phyloP scores from a whole-genome alignment of 2,113 vertebrate genomes.

The Sylvilagus bachmani region DNA sequence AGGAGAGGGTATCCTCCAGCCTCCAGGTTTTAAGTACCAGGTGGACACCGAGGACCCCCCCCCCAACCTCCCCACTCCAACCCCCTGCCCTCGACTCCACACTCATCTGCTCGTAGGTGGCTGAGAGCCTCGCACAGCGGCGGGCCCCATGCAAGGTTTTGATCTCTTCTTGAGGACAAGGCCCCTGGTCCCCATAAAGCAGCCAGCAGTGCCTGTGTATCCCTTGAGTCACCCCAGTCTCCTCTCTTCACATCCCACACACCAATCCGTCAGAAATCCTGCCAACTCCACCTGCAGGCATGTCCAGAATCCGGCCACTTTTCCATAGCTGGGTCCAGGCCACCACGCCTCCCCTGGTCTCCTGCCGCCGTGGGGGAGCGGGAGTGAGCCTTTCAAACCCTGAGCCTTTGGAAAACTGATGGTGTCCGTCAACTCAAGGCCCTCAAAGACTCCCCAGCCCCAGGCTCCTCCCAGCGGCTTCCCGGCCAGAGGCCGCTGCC shows the following conservation, averaged over 20 bases:
- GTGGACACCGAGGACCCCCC: not conserved
- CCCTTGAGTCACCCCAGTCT: not conserved
- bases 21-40: slow-evolving; percentile 1
- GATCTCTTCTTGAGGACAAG: not conserved
- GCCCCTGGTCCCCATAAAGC: no score
- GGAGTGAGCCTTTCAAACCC: not conserved
- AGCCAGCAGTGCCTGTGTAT: no score
- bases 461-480: not conserved
- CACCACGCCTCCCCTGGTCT: not conserved
- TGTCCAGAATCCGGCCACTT: not conserved
- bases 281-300: not conserved
- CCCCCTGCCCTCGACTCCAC: not conserved
- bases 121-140: not conserved
- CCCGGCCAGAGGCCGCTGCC: no score
- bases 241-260: not conserved
- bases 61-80: not conserved
- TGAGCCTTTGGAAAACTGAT: no score
- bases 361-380: not conserved
- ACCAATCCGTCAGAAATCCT: not conserved
- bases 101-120: not conserved
- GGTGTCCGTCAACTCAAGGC: not conserved
- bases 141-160: not conserved
- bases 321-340: not conserved
- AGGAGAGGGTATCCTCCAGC: not conserved
- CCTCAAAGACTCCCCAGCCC: not conserved